A percentile compares a stretch with the other conserved stretches of the same genome.
Conservation (phyloP, 2,888 invertebrate species). For the Brassicogethes aeneus region DNA sequence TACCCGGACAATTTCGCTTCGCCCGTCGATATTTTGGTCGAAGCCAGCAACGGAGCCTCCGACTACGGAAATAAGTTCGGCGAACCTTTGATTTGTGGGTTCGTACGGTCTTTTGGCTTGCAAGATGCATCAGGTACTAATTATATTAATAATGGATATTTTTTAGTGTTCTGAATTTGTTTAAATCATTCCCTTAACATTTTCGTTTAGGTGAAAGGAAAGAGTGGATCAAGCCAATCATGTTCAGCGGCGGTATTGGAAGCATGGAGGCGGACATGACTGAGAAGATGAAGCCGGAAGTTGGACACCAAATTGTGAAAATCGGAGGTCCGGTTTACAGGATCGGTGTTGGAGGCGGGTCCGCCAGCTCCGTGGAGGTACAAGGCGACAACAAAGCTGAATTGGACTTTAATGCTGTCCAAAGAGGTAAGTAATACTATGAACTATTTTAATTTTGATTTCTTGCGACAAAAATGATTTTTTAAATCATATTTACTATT, state of each 20-base stretch:
- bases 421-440: constrained; percentile 49
- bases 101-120: constrained; percentile 84
- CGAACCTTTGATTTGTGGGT: constrained; percentile 88
- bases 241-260: constrained; percentile 97
- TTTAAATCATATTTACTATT: too few relatives aligned
- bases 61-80: constrained; percentile 99
- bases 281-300: constrained; percentile 63
- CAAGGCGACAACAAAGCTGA: constrained; percentile 82
- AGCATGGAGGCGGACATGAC: constrained; percentile 78
- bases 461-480: too few relatives aligned
- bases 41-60: constrained; percentile 96
- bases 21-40: constrained; percentile 82
- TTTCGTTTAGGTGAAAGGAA: constrained; percentile 55
- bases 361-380: constrained; percentile 91
- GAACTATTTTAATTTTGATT: constrained; percentile 4
- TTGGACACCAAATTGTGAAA: constrained; percentile 88
- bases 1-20: constrained; percentile 88
- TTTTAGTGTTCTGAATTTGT: too few relatives aligned
- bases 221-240: constrained; percentile 97
- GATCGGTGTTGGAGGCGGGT: constrained; percentile 98
- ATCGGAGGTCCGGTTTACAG: constrained; percentile 96
- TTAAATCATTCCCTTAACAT: too few relatives aligned
- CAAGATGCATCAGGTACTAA: constrained; percentile 50
- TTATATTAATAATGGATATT: too few relatives aligned
- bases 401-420: constrained; percentile 94